Percentiles rank a stretch among this genome's conserved stretches.
Evolutionary conservation across 2,888 invertebrate species (phyloP).

Genomic region (Vanessa cardui): DNA sequence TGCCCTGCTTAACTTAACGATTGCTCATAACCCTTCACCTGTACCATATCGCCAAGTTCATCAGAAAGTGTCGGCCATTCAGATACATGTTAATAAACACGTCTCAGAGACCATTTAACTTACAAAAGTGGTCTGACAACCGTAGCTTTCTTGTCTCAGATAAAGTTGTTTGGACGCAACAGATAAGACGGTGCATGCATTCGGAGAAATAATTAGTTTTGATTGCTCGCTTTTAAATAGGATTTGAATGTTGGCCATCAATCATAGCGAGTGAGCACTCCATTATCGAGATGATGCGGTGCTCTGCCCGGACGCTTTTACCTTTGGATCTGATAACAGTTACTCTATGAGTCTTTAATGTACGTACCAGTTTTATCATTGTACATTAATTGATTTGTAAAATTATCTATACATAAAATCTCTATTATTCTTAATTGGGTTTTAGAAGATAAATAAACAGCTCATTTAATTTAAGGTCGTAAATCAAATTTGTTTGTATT

Average conservation of each 20-base stretch:
- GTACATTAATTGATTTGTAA: neutral
- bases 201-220: constrained; percentile 36
- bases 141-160: constrained; percentile 50
- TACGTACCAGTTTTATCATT: neutral
- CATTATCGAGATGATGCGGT: constrained; percentile 23
- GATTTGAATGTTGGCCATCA: constrained; percentile 32
- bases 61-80: constrained; percentile 55
- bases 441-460: neutral
- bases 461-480: no score
- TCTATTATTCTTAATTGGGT: neutral
- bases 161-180: constrained; percentile 30
- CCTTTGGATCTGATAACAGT: constrained; percentile 15
- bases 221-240: constrained; percentile 35
- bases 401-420: neutral
- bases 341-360: constrained; percentile 1
- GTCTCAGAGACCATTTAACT: constrained; percentile 50
- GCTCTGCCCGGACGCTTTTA: constrained; percentile 13
- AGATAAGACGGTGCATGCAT: constrained; percentile 32
- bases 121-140: constrained; percentile 51
- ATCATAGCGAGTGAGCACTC: constrained; percentile 32
- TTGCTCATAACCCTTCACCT: constrained; percentile 46
- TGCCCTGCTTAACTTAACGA: neutral
- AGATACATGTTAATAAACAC: constrained; percentile 53
- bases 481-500: no score
- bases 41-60: constrained; percentile 57